Evolutionary conservation across 1,140 invertebrate genomes (phyloP).

Genomic region (Eriosoma lanigerum): DNA sequence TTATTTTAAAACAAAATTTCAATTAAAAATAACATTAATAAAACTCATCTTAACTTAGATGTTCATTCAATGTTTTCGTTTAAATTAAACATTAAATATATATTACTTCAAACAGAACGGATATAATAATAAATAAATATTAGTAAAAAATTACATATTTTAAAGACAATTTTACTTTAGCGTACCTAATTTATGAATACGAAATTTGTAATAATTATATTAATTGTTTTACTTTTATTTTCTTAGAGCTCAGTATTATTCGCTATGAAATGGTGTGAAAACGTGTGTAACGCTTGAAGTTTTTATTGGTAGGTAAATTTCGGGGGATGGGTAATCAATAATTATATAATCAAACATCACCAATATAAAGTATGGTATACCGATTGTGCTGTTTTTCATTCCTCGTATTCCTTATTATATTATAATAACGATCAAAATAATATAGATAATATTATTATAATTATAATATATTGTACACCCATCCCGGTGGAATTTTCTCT

Average conservation of each 20-base stretch:
- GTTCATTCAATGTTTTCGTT: too few relatives aligned
- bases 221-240: neutral
- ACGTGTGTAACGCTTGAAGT: constrained; percentile 22
- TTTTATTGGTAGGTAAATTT: constrained; percentile 26
- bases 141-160: neutral
- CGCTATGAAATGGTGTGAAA: constrained; percentile 1
- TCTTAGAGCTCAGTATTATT: constrained; percentile 24
- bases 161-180: constrained; percentile 1
- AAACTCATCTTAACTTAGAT: too few relatives aligned
- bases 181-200: too few relatives aligned
- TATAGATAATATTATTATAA: neutral
- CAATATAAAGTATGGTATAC: too few relatives aligned
- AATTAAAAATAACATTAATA: too few relatives aligned
- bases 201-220: too few relatives aligned
- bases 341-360: too few relatives aligned
- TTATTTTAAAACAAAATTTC: constrained; percentile 22
- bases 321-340: constrained; percentile 16
- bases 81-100: neutral
- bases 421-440: too few relatives aligned
- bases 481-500: constrained; percentile 30
- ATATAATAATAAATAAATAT: too few relatives aligned
- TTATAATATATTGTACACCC: neutral
- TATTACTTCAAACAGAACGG: too few relatives aligned
- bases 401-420: neutral
- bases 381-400: too few relatives aligned